A percentile compares a stretch with the other conserved stretches of the same genome.
These are phyloP conservation scores for Sinonovacula constricta DNA, from an alignment of 1,140 invertebrate genomes.

Conservation along the genomic window DNA sequence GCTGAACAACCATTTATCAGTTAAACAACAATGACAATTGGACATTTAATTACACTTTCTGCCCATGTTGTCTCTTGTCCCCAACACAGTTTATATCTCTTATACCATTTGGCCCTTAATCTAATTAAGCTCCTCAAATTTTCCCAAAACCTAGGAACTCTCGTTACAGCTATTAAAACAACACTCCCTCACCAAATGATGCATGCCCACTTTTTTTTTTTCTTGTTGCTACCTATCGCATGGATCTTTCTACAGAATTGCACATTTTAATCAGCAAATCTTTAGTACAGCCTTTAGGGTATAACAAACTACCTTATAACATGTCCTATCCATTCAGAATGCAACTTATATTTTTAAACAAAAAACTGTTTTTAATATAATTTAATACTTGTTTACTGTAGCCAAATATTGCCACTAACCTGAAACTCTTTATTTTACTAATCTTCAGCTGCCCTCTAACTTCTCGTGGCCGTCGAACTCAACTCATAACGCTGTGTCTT, in stretches of 20 bases:
- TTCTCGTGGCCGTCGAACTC: conserved; percentile 49
- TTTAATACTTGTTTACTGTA: conserved; percentile 24
- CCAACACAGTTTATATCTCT: too few relatives aligned
- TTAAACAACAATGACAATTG: too few relatives aligned
- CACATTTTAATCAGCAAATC: conserved; percentile 52
- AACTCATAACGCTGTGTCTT: conserved; percentile 30
- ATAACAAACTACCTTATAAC: conserved; percentile 47
- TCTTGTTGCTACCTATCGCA: conserved; percentile 47
- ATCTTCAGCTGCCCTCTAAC: conserved; percentile 56
- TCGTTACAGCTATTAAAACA: too few relatives aligned
- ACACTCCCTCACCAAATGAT: too few relatives aligned
- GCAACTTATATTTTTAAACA: conserved; percentile 23
- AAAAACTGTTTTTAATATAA: too few relatives aligned
- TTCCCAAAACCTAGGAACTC: too few relatives aligned
- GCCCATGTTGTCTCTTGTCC: too few relatives aligned
- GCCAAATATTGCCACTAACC: conserved; percentile 47
- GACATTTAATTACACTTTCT: too few relatives aligned
- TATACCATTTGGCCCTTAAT: too few relatives aligned
- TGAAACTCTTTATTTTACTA: conserved; percentile 53
- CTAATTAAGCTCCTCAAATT: too few relatives aligned
- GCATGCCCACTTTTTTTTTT: too few relatives aligned
- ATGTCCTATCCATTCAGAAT: conserved; percentile 46
- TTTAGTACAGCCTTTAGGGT: conserved; percentile 49
- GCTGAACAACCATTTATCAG: too few relatives aligned
- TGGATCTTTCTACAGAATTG: conserved; percentile 27